phyloP scores from a whole-genome alignment of 2,113 vertebrate genomes.

The Antechinus stuartii region DNA sequence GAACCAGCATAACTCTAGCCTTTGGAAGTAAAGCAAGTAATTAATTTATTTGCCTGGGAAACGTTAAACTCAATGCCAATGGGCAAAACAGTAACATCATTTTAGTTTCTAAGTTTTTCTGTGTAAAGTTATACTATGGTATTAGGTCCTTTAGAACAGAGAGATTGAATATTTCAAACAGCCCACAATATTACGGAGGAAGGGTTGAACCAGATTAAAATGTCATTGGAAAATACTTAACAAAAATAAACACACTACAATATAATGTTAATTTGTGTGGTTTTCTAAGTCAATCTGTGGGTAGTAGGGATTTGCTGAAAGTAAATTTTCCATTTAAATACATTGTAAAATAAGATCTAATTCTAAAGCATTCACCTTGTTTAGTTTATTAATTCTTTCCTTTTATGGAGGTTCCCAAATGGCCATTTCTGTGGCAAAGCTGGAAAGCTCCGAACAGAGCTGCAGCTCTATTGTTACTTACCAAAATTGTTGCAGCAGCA shows the following conservation, averaged over 20 bases:
- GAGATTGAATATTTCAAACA: slow-evolving; percentile 12
- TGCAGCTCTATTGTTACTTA: slow-evolving; percentile 78
- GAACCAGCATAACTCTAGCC: slow-evolving; percentile 17
- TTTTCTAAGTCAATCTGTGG: neutral
- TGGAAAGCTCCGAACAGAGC: slow-evolving; percentile 73
- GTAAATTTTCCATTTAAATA: slow-evolving; percentile 19
- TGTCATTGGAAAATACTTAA: neutral
- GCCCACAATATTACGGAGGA: neutral
- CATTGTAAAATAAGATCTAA: slow-evolving; percentile 37
- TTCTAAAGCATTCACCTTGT: slow-evolving; percentile 70
- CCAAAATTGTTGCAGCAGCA: slow-evolving; percentile 76
- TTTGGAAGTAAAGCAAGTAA: neutral
- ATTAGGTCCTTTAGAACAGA: slow-evolving; percentile 24
- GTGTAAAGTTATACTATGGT: slow-evolving; percentile 18
- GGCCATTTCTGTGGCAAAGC: slow-evolving; percentile 75
- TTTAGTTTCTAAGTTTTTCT: slow-evolving; percentile 37
- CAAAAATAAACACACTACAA: neutral
- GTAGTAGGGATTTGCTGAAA: neutral
- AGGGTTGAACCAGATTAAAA: neutral
- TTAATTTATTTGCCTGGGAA: neutral
- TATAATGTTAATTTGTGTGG: neutral
- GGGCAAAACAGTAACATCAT: neutral
- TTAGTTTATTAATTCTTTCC: slow-evolving; percentile 73
- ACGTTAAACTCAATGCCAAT: neutral
- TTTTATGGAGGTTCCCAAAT: slow-evolving; percentile 70